Evolutionary conservation across 2,113 vertebrate genomes (phyloP).

Genomic region (Larimichthys polyactis): DNA sequence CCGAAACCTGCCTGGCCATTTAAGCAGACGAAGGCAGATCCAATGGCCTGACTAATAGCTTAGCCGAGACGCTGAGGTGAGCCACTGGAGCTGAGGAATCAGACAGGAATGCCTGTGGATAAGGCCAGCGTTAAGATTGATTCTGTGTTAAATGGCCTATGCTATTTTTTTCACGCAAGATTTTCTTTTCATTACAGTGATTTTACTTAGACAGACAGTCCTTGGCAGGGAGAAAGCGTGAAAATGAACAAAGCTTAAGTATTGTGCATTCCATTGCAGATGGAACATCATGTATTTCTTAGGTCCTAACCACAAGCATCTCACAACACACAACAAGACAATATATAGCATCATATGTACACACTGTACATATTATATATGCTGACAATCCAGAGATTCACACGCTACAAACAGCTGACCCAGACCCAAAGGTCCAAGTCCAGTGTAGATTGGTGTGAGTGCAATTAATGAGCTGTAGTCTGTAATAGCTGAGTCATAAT

Average conservation of each 20-base stretch:
- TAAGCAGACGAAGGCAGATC: conserved; percentile 51
- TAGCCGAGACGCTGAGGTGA: conserved; percentile 47
- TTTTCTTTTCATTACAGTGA: conserved; percentile 52
- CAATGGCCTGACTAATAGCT: conserved; percentile 68
- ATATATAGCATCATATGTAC: background rate
- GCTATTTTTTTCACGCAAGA: conserved; percentile 37
- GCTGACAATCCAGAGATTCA: conserved; percentile 1
- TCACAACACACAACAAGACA: background rate
- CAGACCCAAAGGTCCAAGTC: no score
- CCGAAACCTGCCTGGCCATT: conserved; percentile 47
- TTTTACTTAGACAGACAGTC: conserved; percentile 50
- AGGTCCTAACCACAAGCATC: background rate
- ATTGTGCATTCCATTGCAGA: background rate
- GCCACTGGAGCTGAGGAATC: conserved; percentile 41
- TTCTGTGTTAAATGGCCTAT: conserved; percentile 51
- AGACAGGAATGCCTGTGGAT: conserved; percentile 37
- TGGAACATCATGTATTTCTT: background rate
- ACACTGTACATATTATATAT: background rate
- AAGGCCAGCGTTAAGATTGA: conserved; percentile 27
- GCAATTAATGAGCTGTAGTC: background rate
- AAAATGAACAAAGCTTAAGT: conserved; percentile 11
- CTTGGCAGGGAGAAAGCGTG: background rate
- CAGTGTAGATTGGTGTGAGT: background rate
- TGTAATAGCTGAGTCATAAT: no score
- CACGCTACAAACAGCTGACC: conserved; percentile 1